Evolutionary conservation across 2,797 vertebrate species (phyloP).

Genomic region (Girardinus metallicus): DNA sequence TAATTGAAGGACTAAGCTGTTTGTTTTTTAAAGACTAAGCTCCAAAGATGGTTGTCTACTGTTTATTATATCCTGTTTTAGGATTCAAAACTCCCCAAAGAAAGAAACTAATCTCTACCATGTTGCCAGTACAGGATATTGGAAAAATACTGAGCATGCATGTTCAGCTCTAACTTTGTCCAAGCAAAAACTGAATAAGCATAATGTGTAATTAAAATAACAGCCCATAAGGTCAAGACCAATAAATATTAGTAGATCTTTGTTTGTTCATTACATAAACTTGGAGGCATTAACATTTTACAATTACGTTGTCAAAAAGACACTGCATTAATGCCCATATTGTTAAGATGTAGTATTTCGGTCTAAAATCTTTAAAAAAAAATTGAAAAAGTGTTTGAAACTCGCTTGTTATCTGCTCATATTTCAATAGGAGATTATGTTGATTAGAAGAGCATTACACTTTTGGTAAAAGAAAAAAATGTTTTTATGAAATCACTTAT

Average conservation of each 20-base stretch:
- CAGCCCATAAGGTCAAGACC: neutral
- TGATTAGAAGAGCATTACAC: neutral
- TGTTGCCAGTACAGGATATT: neutral
- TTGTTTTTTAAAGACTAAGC: neutral
- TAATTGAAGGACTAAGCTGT: neutral
- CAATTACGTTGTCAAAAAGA: neutral
- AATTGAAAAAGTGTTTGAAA: neutral
- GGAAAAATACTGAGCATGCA: neutral
- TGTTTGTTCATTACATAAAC: neutral
- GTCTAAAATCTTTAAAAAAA: neutral
- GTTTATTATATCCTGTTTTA: neutral
- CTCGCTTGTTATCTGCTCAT: neutral
- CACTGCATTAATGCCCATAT: neutral
- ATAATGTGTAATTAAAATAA: neutral
- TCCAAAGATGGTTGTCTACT: neutral
- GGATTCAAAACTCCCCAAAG: neutral
- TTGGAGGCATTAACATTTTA: neutral
- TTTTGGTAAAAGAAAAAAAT: too few species aligned
- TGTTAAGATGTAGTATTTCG: neutral
- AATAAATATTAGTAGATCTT: neutral
- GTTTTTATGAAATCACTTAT: constrained; percentile 18
- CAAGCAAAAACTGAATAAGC: neutral
- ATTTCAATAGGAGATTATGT: neutral
- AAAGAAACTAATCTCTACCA: neutral
- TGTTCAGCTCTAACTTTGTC: neutral